Base-by-base conservation (phyloP, 92 coral and sea anemone species). In the Micromussa lordhowensis region DNA sequence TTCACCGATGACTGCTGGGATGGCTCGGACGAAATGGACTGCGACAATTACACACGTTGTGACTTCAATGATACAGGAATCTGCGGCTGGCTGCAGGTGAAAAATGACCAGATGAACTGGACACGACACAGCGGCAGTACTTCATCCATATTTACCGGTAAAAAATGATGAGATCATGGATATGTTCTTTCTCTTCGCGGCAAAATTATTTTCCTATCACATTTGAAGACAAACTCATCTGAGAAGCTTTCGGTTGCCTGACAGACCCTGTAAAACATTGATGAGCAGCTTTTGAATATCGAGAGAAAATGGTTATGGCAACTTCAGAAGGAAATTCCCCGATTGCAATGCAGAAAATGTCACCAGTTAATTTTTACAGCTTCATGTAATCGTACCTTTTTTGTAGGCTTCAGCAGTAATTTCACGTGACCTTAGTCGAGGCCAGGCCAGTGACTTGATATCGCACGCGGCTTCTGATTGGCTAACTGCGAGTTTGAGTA, bases 71-170 rank as follows among this genome's bases (percentile, higher is more conserved):
- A 87, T 34, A 31, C 83, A 29, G 70, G 49, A 21, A 63, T 95
- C 51, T 95, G 98, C 69, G 96, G 92, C 68, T 95, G 96, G 96
- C 15, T 87, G 14, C 96, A 91, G 63, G 93, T 91, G 28, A 24
- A 57, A 24, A 93, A 91, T 59, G 92, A 91, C 84, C 90, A 93
- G 24, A 91, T 95, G 96, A 83, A 95, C 94, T 95, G 98, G 98
- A 91, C 87, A 18, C 85, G 98, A 63, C 94, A 95, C 58, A 54
- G 70, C 3, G 94, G 94, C 21, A 21, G 8, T 14, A 95, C 98
- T 18, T 87, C 91, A 8, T 83, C 95, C 16, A 0, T 0, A 7
- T 12, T 4, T 8, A 93, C 97, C 64, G 97, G 97, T 94, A 31
- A 80, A 31, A 66, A 28, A 66, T 19, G 66, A 9, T 10, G 11